phyloP scores from a whole-genome alignment of 1,140 invertebrate species.

The Macrosteles quadrilineatus region DNA sequence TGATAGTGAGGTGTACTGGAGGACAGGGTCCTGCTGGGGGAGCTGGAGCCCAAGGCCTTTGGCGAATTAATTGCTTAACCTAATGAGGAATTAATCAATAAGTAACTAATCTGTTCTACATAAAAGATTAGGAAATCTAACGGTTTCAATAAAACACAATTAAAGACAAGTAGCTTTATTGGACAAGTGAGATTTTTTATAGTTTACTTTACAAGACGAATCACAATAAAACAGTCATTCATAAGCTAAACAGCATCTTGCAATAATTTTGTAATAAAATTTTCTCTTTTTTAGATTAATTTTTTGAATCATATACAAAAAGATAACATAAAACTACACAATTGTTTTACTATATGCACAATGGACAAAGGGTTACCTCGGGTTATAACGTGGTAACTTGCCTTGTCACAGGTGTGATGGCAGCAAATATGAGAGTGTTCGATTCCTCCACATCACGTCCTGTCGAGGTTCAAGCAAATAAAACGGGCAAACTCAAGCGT shows the following conservation, averaged over 20 bases:
- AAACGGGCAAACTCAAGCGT: constrained; percentile 17
- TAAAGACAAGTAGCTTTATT: constrained; percentile 45
- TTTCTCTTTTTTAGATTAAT: constrained; percentile 31
- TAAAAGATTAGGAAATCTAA: too few relatives aligned
- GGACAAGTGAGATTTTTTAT: constrained; percentile 43
- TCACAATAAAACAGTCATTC: constrained; percentile 43
- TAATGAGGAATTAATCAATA: too few relatives aligned
- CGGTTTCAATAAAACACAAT: neutral
- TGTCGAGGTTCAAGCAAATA: constrained; percentile 18
- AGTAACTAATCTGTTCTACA: too few relatives aligned
- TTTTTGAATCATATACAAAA: constrained; percentile 41
- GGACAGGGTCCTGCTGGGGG: too few relatives aligned
- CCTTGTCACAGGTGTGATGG: neutral
- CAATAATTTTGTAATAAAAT: constrained; percentile 34
- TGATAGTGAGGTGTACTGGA: too few relatives aligned
- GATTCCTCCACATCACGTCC: neutral
- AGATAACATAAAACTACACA: constrained; percentile 41
- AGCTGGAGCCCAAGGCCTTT: too few relatives aligned
- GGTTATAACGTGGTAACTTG: constrained; percentile 16
- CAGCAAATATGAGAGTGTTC: neutral
- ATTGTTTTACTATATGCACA: constrained; percentile 18
- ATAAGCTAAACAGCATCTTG: constrained; percentile 43
- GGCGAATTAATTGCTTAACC: too few relatives aligned
- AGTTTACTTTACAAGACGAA: constrained; percentile 43
- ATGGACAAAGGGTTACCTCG: constrained; percentile 18